Evolutionary conservation across 2,888 invertebrate species (phyloP), one percentile per base, ranked within the genome.

Genomic region (Dichetophora obliterata): DNA sequence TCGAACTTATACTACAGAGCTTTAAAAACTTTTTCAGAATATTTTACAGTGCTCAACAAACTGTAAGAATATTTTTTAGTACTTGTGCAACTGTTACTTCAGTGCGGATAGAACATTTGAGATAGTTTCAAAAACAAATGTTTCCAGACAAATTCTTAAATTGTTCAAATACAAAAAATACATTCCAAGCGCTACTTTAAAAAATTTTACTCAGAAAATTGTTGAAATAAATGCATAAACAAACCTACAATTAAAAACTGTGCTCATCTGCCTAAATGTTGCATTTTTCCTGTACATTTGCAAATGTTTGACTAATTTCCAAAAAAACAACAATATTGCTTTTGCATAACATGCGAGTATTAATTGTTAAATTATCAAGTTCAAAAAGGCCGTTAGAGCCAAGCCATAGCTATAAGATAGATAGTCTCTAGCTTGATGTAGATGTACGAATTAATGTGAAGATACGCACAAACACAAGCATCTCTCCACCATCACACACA

Each of bases 341-440:
- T n/a, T 48, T 66, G 43, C 19, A 66, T 4, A 66, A 66, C 9
- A 48, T 5, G n/a, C n/a, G n/a, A n/a, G n/a, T n/a, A 22, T 27
- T 22, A 66, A 43, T n/a, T 22, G 3, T 27, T 5, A 31, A 27
- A 22, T 34, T 22, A 14, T 65, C 65, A 65, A 65, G 65, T 65
- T 65, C 65, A 65, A 34, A 34, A 34, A 65, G 65, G 65, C 37
- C 65, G 34, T 65, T 31, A n/a, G 54, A 37, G 37, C 37, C 5
- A 6, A 37, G 37, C 37, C 8, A 37, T 37, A 37, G 37, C 37
- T 8, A 37, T 5, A 37, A 37, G 37, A 37, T 37, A 37, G 5
- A 31, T 3, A 37, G 6, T 3, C 8, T 37, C 8, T 6, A 37
- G 37, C 8, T 37, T 19, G 19, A 54, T 31, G 11, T n/a, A 27